phyloP scores from a whole-genome alignment of 1,140 invertebrate genomes.

The Monomorium pharaonis region DNA sequence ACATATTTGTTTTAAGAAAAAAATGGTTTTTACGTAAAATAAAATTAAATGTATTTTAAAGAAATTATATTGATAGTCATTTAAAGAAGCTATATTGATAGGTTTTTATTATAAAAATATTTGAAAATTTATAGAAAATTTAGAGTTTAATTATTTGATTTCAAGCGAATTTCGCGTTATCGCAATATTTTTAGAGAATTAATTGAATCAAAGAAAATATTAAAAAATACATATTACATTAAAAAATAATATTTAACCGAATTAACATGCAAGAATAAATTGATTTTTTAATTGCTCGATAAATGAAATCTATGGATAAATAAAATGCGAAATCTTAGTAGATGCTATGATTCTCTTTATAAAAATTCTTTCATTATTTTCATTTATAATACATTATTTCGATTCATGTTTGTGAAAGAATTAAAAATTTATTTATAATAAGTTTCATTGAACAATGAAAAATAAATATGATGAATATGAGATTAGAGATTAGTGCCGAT shows the following conservation, averaged over 20 bases:
- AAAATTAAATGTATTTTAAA: not conserved
- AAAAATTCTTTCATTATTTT: not conserved
- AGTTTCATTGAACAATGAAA: not conserved
- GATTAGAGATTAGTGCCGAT: not conserved
- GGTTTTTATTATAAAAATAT: not conserved
- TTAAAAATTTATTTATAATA: not conserved
- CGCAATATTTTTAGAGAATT: not conserved
- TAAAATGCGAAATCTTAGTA: not conserved
- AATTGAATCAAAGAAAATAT: not conserved
- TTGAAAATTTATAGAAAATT: not conserved
- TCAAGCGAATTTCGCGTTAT: not conserved
- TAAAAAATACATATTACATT: not conserved
- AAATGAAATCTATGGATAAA: not conserved
- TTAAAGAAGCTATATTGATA: not conserved
- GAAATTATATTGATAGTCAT: not conserved
- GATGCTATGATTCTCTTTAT: not conserved
- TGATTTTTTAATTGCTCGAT: not conserved
- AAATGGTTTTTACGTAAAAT: not conserved
- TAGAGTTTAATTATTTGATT: not conserved
- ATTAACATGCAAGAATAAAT: not conserved
- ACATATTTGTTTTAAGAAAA: not conserved
- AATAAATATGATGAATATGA: not conserved
- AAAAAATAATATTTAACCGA: not conserved
- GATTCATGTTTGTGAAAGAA: not conserved
- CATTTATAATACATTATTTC: not conserved